Percentiles rank a stretch among this genome's conserved stretches.
phyloP scores from a whole-genome alignment of 2,797 vertebrate genomes.

The Molossus molossus region DNA sequence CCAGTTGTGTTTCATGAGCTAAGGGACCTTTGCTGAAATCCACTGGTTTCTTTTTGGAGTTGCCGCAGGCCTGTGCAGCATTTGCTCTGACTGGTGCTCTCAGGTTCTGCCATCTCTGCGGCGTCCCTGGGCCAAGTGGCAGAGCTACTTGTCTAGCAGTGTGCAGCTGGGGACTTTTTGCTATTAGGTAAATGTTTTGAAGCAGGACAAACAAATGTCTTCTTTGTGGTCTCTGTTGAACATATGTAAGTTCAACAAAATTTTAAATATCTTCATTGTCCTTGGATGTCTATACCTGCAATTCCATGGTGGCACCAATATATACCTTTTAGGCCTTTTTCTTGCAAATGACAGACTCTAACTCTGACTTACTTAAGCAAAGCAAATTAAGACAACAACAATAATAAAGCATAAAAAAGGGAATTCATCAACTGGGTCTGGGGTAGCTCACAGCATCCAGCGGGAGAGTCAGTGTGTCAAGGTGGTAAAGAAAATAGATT shows the following conservation, averaged over 20 bases:
- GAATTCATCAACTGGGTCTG: background rate
- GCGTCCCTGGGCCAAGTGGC: background rate
- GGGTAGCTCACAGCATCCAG: background rate
- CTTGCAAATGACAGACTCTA: slow-evolving; percentile 48
- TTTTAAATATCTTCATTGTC: background rate
- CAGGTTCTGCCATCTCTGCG: background rate
- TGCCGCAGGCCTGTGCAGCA: background rate
- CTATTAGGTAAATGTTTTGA: background rate
- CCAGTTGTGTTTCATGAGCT: background rate
- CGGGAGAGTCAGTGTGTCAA: background rate
- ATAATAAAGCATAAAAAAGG: slow-evolving; percentile 14
- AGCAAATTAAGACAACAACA: slow-evolving; percentile 1
- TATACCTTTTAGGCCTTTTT: background rate
- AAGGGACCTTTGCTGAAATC: background rate
- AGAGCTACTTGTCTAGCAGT: background rate
- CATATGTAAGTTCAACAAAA: background rate
- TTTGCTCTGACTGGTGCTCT: background rate
- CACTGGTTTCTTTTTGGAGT: background rate
- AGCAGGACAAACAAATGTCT: background rate
- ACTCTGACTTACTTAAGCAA: slow-evolving; percentile 27
- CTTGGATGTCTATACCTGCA: background rate
- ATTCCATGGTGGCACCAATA: background rate
- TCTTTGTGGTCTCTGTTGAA: background rate
- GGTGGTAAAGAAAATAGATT: background rate
- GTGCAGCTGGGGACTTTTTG: background rate